Conservation (phyloP, 2,113 vertebrate species). For the Phrynocephalus versicolor region DNA sequence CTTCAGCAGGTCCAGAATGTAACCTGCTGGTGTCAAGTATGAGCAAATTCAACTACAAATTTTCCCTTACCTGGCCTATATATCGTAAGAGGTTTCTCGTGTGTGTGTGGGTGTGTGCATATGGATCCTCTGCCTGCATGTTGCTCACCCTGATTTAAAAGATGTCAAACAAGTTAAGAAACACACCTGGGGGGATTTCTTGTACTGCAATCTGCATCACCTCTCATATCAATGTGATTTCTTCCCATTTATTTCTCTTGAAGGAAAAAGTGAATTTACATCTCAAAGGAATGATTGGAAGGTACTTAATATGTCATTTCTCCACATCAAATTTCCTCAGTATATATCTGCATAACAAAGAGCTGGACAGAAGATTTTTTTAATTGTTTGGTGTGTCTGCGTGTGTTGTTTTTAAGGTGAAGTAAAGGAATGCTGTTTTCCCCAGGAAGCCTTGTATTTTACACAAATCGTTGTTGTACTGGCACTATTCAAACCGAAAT, state of each 20-base stretch:
- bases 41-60: no score
- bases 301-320: background rate
- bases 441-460: slow-evolving; percentile 38
- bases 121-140: no score
- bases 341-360: slow-evolving; percentile 18
- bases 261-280: background rate
- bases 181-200: background rate
- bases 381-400: background rate
- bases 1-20: no score
- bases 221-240: background rate
- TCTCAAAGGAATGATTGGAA: background rate
- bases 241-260: background rate
- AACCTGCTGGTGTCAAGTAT: no score
- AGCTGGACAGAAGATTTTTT: background rate
- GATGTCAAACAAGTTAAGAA: background rate
- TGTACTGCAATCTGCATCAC: background rate
- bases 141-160: background rate
- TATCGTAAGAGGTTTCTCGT: no score
- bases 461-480: slow-evolving; percentile 45
- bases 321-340: background rate
- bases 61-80: no score
- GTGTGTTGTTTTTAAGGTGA: background rate
- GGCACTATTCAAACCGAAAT: slow-evolving; percentile 37
- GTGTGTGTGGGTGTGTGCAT: no score
- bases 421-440: background rate